A percentile compares a stretch with the other conserved stretches of the same genome.
Conservation (phyloP, 2,888 invertebrate genomes). For the Orchestes rusci region DNA sequence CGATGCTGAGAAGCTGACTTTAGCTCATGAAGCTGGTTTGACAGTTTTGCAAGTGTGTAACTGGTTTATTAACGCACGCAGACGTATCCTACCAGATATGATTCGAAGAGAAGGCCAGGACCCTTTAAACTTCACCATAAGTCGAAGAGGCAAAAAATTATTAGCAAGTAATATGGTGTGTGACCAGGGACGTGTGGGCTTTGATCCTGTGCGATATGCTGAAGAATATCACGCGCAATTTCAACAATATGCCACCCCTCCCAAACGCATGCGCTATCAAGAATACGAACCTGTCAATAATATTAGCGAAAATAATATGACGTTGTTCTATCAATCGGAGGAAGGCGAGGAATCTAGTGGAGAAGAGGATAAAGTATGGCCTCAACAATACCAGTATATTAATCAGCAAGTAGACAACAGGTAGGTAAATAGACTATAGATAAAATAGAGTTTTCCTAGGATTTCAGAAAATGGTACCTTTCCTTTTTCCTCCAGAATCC, state of each 20-base stretch:
- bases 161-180: conserved; percentile 13
- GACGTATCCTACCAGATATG: conserved; percentile 89
- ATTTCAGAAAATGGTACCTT: too few relatives aligned
- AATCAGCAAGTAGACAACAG: too few relatives aligned
- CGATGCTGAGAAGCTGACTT: conserved; percentile 81
- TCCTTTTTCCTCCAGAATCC: too few relatives aligned
- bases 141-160: conserved; percentile 75
- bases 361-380: conserved; percentile 25
- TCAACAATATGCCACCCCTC: too few relatives aligned
- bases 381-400: too few relatives aligned
- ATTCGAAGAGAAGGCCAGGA: conserved; percentile 88
- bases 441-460: too few relatives aligned
- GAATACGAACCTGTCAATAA: too few relatives aligned
- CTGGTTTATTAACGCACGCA: conserved; percentile 73
- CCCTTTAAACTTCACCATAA: conserved; percentile 87
- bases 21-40: conserved; percentile 79
- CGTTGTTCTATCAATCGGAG: conserved; percentile 25
- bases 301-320: conserved; percentile 35
- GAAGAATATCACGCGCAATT: too few relatives aligned
- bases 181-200: conserved; percentile 21
- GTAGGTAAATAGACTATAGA: too few relatives aligned
- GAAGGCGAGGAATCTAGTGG: conserved; percentile 36
- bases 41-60: conserved; percentile 91
- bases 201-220: background rate
- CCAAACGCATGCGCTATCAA: conserved; percentile 44